phyloP scores from a whole-genome alignment of 2,797 vertebrate species.

The Gymnoscopelus microlampas region DNA sequence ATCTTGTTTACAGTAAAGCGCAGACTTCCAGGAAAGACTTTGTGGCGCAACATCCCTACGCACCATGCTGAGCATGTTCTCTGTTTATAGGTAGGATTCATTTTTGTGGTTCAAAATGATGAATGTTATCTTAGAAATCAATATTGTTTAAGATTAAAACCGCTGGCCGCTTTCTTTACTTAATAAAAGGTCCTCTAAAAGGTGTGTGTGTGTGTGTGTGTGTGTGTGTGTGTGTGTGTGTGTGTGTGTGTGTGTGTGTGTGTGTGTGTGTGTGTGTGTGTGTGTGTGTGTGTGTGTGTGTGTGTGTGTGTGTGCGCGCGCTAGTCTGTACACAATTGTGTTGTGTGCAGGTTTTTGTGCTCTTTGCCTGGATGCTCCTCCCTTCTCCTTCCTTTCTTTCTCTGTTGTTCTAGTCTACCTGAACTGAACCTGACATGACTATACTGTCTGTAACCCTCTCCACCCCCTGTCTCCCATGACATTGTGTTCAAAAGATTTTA shows the following conservation, averaged over 20 bases:
- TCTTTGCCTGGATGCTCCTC: slow-evolving; percentile 8
- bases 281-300: not conserved
- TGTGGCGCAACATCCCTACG: not conserved
- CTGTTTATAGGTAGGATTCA: not conserved
- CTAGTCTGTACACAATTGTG: slow-evolving; percentile 5
- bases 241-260: too few species aligned
- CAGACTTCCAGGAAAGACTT: slow-evolving; percentile 3
- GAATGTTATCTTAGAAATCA: too few species aligned
- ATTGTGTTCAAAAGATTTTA: not conserved
- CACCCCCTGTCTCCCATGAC: not conserved
- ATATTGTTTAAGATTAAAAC: too few species aligned
- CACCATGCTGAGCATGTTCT: slow-evolving; percentile 2
- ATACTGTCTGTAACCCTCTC: too few species aligned
- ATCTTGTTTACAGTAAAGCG: slow-evolving; percentile 17
- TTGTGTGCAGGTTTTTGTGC: slow-evolving; percentile 14
- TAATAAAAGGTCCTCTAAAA: too few species aligned
- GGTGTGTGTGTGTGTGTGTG: too few species aligned
- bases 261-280: too few species aligned
- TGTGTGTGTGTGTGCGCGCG: too few species aligned
- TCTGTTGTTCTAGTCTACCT: not conserved
- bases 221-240: too few species aligned
- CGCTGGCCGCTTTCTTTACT: too few species aligned
- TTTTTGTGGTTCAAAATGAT: not conserved
- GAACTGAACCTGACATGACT: too few species aligned
- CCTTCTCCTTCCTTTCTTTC: not conserved